Evolutionary conservation across 2,113 vertebrate genomes (phyloP).

Genomic region (Desmodus rotundus): DNA sequence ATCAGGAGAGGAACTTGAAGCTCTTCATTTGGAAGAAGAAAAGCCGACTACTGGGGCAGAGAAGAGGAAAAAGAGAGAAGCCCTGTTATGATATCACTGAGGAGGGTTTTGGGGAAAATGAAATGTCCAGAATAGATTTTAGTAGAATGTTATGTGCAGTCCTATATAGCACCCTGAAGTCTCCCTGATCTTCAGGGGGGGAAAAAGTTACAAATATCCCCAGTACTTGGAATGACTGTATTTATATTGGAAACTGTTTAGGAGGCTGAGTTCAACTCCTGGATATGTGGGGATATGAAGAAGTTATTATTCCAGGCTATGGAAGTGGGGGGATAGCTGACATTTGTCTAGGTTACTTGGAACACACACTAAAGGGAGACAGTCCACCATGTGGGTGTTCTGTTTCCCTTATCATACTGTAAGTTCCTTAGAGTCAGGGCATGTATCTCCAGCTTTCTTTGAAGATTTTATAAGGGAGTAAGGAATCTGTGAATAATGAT

Average conservation of each 20-base stretch:
- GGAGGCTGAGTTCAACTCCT: background rate
- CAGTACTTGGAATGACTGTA: background rate
- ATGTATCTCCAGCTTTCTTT: background rate
- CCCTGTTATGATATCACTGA: background rate
- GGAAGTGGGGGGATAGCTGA: background rate
- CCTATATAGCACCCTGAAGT: background rate
- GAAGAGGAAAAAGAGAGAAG: background rate
- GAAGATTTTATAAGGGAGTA: background rate
- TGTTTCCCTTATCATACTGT: background rate
- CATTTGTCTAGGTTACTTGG: background rate
- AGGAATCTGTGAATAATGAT: background rate
- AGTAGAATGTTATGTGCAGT: background rate
- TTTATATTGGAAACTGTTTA: background rate
- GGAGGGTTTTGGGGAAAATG: background rate
- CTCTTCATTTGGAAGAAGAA: background rate
- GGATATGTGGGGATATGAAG: background rate
- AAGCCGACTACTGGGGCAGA: background rate
- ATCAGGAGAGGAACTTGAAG: background rate
- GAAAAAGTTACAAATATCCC: background rate
- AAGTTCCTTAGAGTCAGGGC: background rate
- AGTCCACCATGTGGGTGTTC: background rate
- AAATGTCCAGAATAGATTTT: background rate
- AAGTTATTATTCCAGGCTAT: background rate
- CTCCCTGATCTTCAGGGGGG: background rate
- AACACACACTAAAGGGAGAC: background rate